phyloP scores from a whole-genome alignment of 2,113 vertebrate genomes.

The Tragelaphus strepsiceros region DNA sequence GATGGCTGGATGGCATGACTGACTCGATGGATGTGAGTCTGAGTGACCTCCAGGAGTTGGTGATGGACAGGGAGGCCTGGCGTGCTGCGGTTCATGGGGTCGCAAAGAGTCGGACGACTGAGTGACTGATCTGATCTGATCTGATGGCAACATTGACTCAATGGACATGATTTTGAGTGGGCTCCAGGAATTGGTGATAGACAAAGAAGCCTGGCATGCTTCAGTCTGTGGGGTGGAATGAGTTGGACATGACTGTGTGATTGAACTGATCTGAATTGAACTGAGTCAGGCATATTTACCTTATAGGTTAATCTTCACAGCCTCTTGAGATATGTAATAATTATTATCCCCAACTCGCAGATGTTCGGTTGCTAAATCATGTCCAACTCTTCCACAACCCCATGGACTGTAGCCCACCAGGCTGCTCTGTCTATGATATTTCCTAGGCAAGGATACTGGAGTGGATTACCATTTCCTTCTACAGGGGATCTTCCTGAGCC shows the following conservation, averaged over 20 bases:
- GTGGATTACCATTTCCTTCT: neutral
- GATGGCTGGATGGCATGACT: too few relatives aligned
- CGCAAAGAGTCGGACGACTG: too few relatives aligned
- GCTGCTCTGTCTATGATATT: neutral
- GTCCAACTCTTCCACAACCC: neutral
- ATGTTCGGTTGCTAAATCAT: neutral
- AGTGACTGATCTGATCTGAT: too few relatives aligned
- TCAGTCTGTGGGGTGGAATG: neutral
- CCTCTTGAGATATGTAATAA: neutral
- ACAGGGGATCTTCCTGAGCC: neutral
- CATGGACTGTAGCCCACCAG: neutral
- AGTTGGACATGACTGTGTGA: rapidly evolving
- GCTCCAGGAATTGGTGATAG: neutral
- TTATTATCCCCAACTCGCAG: neutral
- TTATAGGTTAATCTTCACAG: neutral
- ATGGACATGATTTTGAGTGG: neutral
- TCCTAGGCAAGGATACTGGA: neutral
- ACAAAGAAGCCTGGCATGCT: neutral
- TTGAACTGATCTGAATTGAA: neutral
- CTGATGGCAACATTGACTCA: neutral
- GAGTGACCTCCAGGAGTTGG: too few relatives aligned
- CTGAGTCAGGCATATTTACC: neutral
- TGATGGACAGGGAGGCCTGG: too few relatives aligned
- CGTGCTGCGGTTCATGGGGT: too few relatives aligned
- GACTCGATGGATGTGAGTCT: too few relatives aligned